Evolutionary conservation across 37 sponge, comb jelly and placozoan species (phyloP), one percentile per base, ranked within the genome.

Genomic region (Diacarnus erythraeanus): DNA sequence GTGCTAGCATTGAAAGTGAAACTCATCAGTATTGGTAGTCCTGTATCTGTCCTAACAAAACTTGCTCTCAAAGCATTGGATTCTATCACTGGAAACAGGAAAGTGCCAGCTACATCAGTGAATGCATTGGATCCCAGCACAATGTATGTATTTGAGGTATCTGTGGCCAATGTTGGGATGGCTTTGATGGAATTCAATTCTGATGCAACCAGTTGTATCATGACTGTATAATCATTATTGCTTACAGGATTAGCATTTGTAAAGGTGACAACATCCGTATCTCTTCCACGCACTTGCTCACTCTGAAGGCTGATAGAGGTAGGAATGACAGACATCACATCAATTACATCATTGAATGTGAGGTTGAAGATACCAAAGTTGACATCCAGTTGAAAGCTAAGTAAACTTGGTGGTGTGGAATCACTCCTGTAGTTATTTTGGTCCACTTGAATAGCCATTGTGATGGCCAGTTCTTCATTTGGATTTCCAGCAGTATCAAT

Each of bases 261-360:
- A 22, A 89, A 37, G 15, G 80, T 71, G 22, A 87, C 70, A 59
- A 81, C 57, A 1, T 34, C 77, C 26, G 78, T 71, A 31, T 69
- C 33, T 30, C 77, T 31, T 59, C 54, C 51, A 1, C 66, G 73
- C 47, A 59, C 44, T 17, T 64, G 68, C 37, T 65, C 78, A 70
- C 57, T 89, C 75, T 96, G 97, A 25, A 96, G 41, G n/a, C 71
- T 69, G 26, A 96, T 72, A 42, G 69, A 84, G 23, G 63, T 35
- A n/a, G 86, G 82, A 27, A 10, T 30, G 12, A 84, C 54, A 54
- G 87, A 77, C 17, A 38, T 41, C 10, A 72, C 41, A 56, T 93
- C 75, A 47, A 96, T 93, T 22, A 93, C 85, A 84, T 96, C 97
- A 81, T 90, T 81, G 71, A 96, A 96, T 22, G 92, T 89, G 17